Evolutionary conservation across 2,113 vertebrate genomes (phyloP).

Genomic region (Uria aalge): DNA sequence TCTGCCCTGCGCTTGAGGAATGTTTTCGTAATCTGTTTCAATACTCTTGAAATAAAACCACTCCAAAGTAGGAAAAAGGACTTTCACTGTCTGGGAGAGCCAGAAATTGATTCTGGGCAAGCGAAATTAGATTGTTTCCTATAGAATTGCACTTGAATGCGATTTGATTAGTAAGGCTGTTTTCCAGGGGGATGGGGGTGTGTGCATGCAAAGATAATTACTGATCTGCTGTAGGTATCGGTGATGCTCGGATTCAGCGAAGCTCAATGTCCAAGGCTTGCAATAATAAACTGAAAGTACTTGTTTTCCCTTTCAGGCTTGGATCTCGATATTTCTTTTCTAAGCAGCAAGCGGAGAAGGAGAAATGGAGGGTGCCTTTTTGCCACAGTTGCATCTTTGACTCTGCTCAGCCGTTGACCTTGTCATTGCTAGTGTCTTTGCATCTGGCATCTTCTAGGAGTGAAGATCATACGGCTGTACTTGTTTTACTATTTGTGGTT

Average conservation of each 20-base stretch:
- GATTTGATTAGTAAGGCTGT: neutral
- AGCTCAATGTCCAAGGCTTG: neutral
- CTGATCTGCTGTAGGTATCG: neutral
- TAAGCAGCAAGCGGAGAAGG: neutral
- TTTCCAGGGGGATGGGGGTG: neutral
- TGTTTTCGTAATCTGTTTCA: neutral
- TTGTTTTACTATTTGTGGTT: neutral
- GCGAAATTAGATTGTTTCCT: neutral
- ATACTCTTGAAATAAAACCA: neutral
- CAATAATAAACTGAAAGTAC: neutral
- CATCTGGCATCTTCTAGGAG: neutral
- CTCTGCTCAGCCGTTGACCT: neutral
- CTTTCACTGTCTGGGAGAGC: neutral
- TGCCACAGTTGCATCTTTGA: neutral
- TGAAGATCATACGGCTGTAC: neutral
- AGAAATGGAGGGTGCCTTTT: neutral
- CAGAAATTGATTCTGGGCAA: neutral
- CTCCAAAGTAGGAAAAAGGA: neutral
- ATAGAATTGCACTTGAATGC: neutral
- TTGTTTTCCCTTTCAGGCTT: neutral
- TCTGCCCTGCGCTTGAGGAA: neutral
- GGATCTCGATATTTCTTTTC: neutral
- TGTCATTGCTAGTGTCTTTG: neutral
- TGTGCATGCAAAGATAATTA: neutral
- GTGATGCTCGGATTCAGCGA: neutral